phyloP scores from a whole-genome alignment of 1,140 invertebrate species.

The Drosophila arizonae region DNA sequence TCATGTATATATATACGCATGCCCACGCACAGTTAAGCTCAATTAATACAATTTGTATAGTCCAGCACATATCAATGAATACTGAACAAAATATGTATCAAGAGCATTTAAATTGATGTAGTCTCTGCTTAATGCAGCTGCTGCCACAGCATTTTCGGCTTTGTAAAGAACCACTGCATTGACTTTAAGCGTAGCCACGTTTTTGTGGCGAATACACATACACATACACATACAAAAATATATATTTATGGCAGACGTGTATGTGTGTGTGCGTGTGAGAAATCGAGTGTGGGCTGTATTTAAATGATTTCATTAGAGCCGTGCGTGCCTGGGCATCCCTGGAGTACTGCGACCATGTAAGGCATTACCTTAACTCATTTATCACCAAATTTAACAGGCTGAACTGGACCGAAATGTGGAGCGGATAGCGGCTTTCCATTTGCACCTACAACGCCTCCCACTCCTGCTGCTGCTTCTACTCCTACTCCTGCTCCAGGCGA shows the following conservation, averaged over 20 bases:
- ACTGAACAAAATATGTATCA: too few species aligned
- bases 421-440: not conserved
- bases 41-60: too few species aligned
- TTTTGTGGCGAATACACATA: constrained; percentile 51
- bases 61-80: too few species aligned
- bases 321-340: constrained; percentile 63
- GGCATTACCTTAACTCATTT: constrained; percentile 78
- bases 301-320: constrained; percentile 77
- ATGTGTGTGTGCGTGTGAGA: constrained; percentile 9
- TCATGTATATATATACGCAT: too few species aligned
- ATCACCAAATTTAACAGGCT: constrained; percentile 68
- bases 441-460: too few species aligned
- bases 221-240: constrained; percentile 10
- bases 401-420: not conserved
- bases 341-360: constrained; percentile 57
- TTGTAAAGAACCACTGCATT: not conserved
- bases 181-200: constrained; percentile 56
- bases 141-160: not conserved
- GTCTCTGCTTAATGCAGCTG: not conserved
- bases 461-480: not conserved
- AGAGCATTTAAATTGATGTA: not conserved
- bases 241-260: constrained; percentile 20
- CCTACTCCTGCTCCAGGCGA: not conserved
- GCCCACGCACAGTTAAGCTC: too few species aligned
- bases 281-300: constrained; percentile 60